Base-by-base conservation (phyloP, 2,113 vertebrate species). In the Ibidorhyncha struthersii region DNA sequence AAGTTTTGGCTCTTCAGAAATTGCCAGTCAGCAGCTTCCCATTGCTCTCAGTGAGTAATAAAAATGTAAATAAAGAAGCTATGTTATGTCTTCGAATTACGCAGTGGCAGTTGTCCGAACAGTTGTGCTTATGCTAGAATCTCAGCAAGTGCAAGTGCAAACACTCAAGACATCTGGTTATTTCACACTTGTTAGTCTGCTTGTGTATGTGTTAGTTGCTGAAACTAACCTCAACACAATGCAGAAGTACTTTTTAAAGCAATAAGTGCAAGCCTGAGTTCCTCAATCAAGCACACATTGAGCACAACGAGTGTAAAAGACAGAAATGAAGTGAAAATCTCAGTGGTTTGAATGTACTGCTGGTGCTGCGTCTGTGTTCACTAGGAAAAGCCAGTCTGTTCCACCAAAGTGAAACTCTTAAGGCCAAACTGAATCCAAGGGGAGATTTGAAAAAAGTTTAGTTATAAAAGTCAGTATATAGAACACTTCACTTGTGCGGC, bases 101-200 rank as follows among this genome's bases (percentile, higher is more conserved):
- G 95, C 18, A 9, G 78, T 81, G 70, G 29, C 95, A 91, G 81
- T 96, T 97, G 94, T 94, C 89, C 62, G 69, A 95, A 78, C 91
- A 97, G 83, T 96, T 96, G 96, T 90, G 86, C 93, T 95, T 88
- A 43, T 53, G 78, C 43, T 91, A 41, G 58, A 86, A 70, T 85
- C 84, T 80, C 41, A 6, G 81, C 93, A 87, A 95, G 74, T 83
- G 87, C 92, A 91, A 89, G 63, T 84, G 72, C 83, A 79, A 92
- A 87, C 79, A 77, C n/a, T 69, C 25, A 61, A 56, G 88, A 43
- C 82, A 63, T 86, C 82, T 94, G 90, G 82, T 72, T 69, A 36
- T 86, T 86, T 94, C 82, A 40, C 58, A 38, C 58, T 94, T 91
- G 81, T 78, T 72, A 23, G 26, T 72, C 72, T 92, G 52, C 45